phyloP scores from a whole-genome alignment of 2,797 vertebrate genomes.

The Eulemur mongoz region DNA sequence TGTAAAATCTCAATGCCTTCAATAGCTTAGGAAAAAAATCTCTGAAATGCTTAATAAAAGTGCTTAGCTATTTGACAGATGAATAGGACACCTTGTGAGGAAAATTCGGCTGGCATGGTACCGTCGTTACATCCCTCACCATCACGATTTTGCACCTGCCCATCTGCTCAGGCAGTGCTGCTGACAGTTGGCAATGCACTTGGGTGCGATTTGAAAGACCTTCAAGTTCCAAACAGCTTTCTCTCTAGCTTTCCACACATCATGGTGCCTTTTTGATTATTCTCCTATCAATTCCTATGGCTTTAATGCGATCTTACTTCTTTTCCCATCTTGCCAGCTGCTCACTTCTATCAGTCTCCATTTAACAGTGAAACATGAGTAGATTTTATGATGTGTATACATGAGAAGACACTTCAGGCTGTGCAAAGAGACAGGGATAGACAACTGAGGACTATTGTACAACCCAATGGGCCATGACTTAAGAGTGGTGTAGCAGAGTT shows the following conservation, averaged over 20 bases:
- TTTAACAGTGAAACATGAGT: not conserved
- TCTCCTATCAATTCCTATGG: not conserved
- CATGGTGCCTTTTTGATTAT: conserved; percentile 47
- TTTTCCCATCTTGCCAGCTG: conserved; percentile 42
- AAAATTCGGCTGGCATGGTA: conserved; percentile 15
- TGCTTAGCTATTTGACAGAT: conserved; percentile 58
- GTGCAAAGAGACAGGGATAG: not conserved
- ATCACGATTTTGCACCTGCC: conserved; percentile 56
- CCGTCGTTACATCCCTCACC: conserved; percentile 45
- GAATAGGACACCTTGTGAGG: conserved; percentile 63
- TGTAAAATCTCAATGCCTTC: not conserved
- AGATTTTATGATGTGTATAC: conserved; percentile 50
- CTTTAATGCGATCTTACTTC: conserved; percentile 6
- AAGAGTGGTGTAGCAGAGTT: not conserved
- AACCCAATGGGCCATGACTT: not conserved
- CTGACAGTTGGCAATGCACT: conserved; percentile 46
- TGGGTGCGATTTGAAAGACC: conserved; percentile 28
- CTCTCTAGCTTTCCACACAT: conserved; percentile 3
- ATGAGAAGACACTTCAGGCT: not conserved
- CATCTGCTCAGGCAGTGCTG: conserved; percentile 52
- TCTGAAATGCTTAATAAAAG: conserved; percentile 32
- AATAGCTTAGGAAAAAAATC: conserved; percentile 41
- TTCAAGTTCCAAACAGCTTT: conserved; percentile 48
- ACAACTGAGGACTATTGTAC: not conserved
- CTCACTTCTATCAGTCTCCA: conserved; percentile 1